A percentile compares a stretch with the other conserved stretches of the same genome.
Conservation (phyloP, 1,140 invertebrate species). For the Acyrthosiphon pisum region DNA sequence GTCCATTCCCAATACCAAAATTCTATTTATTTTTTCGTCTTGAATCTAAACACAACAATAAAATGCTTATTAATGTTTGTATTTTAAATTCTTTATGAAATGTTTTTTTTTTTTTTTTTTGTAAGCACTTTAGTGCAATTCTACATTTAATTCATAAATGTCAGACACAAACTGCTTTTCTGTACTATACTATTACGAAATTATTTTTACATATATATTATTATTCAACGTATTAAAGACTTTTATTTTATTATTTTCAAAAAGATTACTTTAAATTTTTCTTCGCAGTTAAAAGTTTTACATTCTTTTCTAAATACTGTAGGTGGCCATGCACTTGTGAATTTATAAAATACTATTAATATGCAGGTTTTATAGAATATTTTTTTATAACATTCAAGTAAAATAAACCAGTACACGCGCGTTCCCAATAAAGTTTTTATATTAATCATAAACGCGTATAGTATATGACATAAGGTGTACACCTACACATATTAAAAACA, state of each 20-base stretch:
- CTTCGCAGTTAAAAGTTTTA: background rate
- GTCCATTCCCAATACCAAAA: background rate
- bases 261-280: background rate
- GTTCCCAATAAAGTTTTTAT: background rate
- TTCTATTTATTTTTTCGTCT: background rate
- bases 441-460: background rate
- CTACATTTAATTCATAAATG: background rate
- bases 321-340: background rate
- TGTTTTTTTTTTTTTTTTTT: background rate
- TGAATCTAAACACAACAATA: background rate
- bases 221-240: background rate
- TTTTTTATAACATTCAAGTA: background rate
- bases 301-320: background rate
- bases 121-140: background rate
- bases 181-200: background rate
- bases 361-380: background rate
- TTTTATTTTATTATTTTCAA: background rate
- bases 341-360: background rate
- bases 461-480: no score
- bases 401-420: background rate
- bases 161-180: background rate
- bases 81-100: conserved; percentile 17
- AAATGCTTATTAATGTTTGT: background rate
- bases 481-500: background rate
- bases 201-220: background rate